These are phyloP conservation scores for Ctenopoma multispine DNA, from an alignment of 2,797 vertebrate genomes.

Conservation along the genomic window DNA sequence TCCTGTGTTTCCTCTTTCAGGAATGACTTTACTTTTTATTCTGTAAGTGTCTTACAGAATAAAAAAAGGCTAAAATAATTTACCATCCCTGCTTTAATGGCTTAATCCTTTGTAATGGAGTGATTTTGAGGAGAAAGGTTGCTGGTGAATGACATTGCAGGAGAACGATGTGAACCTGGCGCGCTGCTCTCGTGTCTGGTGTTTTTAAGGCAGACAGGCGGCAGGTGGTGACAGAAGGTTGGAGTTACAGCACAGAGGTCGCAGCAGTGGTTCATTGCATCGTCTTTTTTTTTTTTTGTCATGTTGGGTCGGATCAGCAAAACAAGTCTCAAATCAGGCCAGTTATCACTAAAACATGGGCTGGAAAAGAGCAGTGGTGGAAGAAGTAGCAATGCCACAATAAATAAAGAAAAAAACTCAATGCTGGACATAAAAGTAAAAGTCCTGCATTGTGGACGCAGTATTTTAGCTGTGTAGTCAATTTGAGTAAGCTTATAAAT, in stretches of 20 bases:
- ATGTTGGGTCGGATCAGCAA: neutral
- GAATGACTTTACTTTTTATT: constrained; percentile 79
- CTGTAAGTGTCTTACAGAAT: constrained; percentile 83
- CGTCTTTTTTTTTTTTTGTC: neutral
- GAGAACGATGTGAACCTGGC: constrained; percentile 35
- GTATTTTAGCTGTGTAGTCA: too few relatives aligned
- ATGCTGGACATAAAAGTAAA: too few relatives aligned
- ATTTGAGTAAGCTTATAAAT: too few relatives aligned
- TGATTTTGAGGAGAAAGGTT: constrained; percentile 22
- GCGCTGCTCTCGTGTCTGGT: neutral
- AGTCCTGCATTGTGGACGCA: too few relatives aligned
- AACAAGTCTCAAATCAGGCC: neutral
- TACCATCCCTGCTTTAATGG: constrained; percentile 63
- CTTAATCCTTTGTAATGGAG: constrained; percentile 68
- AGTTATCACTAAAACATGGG: neutral
- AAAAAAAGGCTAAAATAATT: constrained; percentile 67
- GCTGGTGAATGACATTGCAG: constrained; percentile 20
- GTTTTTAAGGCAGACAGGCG: constrained; percentile 30
- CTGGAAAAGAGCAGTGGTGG: neutral
- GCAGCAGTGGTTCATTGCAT: neutral
- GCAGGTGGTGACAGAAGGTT: constrained; percentile 41
- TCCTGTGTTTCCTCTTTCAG: constrained; percentile 74
- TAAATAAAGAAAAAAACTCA: too few relatives aligned
- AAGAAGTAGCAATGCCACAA: neutral
- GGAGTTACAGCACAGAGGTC: constrained; percentile 13